Conservation (phyloP, 2,888 invertebrate genomes). For the Thysanoteuthis rhombus region DNA sequence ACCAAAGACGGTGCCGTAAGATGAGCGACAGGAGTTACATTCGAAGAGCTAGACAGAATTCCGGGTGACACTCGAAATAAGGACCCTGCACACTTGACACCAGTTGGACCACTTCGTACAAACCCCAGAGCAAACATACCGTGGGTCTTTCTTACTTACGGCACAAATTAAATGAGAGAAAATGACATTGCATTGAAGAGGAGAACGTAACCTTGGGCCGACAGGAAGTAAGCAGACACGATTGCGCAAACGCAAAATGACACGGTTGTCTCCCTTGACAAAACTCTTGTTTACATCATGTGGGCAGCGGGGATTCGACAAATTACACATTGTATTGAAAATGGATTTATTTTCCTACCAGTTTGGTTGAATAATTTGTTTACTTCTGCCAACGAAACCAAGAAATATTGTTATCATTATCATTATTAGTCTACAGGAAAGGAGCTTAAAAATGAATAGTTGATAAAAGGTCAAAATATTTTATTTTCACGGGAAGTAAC, state of each 20-base stretch:
- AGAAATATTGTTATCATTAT: too few relatives aligned
- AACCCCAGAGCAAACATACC: not conserved
- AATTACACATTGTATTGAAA: too few relatives aligned
- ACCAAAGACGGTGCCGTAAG: not conserved
- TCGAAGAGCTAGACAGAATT: not conserved
- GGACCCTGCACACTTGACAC: not conserved
- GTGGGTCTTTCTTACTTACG: not conserved
- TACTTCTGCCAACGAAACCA: too few relatives aligned
- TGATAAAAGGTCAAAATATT: too few relatives aligned
- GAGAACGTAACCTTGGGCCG: not conserved
- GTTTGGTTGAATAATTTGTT: too few relatives aligned
- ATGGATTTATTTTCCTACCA: too few relatives aligned
- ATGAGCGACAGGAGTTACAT: not conserved
- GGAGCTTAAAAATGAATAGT: too few relatives aligned
- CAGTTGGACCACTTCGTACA: not conserved
- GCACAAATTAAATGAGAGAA: not conserved
- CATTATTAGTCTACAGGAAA: too few relatives aligned
- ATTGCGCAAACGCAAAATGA: not conserved
- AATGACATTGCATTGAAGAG: not conserved
- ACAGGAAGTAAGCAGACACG: not conserved
- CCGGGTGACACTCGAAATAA: not conserved
- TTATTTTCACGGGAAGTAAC: too few relatives aligned
- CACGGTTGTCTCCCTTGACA: not conserved
- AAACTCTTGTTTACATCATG: too few relatives aligned
- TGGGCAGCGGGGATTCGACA: too few relatives aligned